Evolutionary conservation across 2,113 vertebrate genomes (phyloP).

Genomic region (Entelurus aequoreus): DNA sequence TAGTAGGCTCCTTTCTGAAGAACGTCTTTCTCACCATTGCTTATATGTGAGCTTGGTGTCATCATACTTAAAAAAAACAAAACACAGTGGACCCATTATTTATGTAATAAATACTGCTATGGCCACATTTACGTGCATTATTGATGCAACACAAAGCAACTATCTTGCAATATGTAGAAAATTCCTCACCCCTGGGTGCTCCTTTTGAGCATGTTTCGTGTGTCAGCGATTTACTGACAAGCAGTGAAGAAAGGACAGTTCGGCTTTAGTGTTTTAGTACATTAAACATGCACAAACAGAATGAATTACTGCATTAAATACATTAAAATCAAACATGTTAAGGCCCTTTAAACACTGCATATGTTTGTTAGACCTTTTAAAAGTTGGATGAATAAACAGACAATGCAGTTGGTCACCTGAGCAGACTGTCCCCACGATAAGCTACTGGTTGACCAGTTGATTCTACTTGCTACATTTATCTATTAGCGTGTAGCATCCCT

Average conservation of each 20-base stretch:
- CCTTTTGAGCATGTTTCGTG: conserved; percentile 28
- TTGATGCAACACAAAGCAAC: conserved; percentile 36
- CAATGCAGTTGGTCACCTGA: no score
- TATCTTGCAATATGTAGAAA: conserved; percentile 23
- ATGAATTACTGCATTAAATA: no score
- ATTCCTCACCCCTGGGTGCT: not conserved
- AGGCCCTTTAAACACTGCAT: no score
- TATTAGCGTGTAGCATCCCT: no score
- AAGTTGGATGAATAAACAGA: no score
- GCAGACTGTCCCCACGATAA: no score
- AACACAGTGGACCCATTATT: not conserved
- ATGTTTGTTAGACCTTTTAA: no score
- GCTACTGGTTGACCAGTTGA: no score
- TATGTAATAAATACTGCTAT: conserved; percentile 8
- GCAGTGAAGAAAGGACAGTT: not conserved
- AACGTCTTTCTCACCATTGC: not conserved
- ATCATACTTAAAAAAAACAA: not conserved
- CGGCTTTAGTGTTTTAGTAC: not conserved
- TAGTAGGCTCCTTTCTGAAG: no score
- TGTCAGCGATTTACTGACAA: conserved; percentile 3
- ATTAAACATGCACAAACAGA: not conserved
- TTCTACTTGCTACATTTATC: no score
- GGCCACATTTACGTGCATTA: conserved; percentile 13
- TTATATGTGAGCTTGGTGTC: not conserved
- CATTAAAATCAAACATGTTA: no score